phyloP scores from a whole-genome alignment of 2,113 vertebrate genomes.

The Rallus limicola region DNA sequence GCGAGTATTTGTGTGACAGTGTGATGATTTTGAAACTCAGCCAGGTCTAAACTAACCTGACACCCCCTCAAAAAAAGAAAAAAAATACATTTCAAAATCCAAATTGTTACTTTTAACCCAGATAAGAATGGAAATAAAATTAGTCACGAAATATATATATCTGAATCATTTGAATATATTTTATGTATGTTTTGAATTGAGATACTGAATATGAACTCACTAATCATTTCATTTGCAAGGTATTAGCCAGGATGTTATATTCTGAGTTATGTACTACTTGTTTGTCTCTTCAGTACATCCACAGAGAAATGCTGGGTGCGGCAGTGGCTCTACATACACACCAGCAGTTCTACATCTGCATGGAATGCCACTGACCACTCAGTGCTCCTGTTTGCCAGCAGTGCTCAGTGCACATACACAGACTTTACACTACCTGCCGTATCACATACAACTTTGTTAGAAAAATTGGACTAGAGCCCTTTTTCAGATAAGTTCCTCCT shows the following conservation, averaged over 20 bases:
- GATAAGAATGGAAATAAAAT: not conserved
- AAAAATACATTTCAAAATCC: too few relatives aligned
- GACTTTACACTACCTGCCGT: not conserved
- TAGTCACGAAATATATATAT: not conserved
- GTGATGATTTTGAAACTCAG: constrained; percentile 2
- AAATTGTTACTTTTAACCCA: not conserved
- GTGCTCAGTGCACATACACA: not conserved
- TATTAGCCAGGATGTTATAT: not conserved
- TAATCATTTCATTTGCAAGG: not conserved
- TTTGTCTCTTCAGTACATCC: not conserved
- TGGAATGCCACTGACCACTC: not conserved
- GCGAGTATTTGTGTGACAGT: constrained; percentile 1
- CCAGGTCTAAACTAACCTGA: not conserved
- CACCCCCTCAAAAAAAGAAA: not conserved
- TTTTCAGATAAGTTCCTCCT: not conserved
- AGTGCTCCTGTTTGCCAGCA: not conserved
- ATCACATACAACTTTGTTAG: not conserved
- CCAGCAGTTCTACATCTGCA: not conserved
- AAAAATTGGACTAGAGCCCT: not conserved
- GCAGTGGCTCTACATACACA: not conserved
- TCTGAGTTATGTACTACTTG: not conserved
- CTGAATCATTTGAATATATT: not conserved
- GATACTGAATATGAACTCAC: not conserved
- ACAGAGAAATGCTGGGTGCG: not conserved
- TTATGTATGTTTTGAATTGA: not conserved